phyloP scores from a whole-genome alignment of 1,140 invertebrate genomes.

The Notospermus geniculatus region DNA sequence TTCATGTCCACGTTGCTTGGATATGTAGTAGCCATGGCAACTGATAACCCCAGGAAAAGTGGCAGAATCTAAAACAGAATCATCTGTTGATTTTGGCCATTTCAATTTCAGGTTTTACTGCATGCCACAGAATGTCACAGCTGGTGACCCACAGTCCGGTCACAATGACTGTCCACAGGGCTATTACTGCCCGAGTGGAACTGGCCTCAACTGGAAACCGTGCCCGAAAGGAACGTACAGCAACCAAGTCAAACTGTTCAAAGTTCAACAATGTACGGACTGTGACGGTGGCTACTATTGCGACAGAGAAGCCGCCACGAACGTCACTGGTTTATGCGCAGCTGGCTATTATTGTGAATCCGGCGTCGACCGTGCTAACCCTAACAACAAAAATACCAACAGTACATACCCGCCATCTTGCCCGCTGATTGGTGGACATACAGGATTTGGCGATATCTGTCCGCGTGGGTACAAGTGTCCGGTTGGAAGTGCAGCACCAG shows the following conservation, averaged over 20 bases:
- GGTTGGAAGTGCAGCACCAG: slow-evolving; percentile 31
- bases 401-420: slow-evolving; percentile 39
- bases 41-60: too few relatives aligned
- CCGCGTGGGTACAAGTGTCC: slow-evolving; percentile 44
- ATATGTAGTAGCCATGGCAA: too few relatives aligned
- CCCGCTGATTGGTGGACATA: slow-evolving; percentile 49
- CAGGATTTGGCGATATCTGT: slow-evolving; percentile 48
- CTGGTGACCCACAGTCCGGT: slow-evolving; percentile 34
- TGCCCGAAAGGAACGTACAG: slow-evolving; percentile 50
- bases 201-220: slow-evolving; percentile 43
- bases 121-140: slow-evolving; percentile 39
- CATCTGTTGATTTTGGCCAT: too few relatives aligned
- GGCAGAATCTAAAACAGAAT: too few relatives aligned
- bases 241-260: slow-evolving; percentile 35
- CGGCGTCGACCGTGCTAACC: slow-evolving; percentile 44
- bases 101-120: too few relatives aligned
- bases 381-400: slow-evolving; percentile 40
- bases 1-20: too few relatives aligned
- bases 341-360: slow-evolving; percentile 47
- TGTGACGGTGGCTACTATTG: slow-evolving; percentile 48
- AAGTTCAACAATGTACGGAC: slow-evolving; percentile 41
- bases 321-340: slow-evolving; percentile 37
- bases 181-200: slow-evolving; percentile 48
- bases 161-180: slow-evolving; percentile 46
- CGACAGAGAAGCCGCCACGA: slow-evolving; percentile 35